Percentiles rank a stretch among this genome's conserved stretches.
phyloP scores from a whole-genome alignment of 2,888 invertebrate genomes.

The Meliscaeva auricollis region DNA sequence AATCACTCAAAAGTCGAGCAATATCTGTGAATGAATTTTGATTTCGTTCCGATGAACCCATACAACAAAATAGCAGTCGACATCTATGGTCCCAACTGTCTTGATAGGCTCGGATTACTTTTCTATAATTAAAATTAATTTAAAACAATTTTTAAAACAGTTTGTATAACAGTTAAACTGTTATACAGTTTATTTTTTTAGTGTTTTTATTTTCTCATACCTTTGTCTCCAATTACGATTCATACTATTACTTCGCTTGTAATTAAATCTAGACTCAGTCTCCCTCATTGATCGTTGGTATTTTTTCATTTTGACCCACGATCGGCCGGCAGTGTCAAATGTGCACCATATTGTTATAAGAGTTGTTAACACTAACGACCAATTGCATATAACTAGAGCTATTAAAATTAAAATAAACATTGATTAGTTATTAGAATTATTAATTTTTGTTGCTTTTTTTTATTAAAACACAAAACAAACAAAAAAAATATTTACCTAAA shows the following conservation, averaged over 20 bases:
- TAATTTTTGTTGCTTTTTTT: not conserved
- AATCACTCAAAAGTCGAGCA: slow-evolving; percentile 92
- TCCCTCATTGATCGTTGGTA: slow-evolving; percentile 93
- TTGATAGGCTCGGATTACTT: slow-evolving; percentile 93
- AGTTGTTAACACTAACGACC: slow-evolving; percentile 89
- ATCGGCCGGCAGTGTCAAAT: slow-evolving; percentile 93
- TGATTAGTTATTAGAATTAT: too few species aligned
- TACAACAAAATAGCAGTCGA: slow-evolving; percentile 92
- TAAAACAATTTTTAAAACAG: too few species aligned
- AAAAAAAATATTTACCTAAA: slow-evolving; percentile 86
- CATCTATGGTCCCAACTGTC: slow-evolving; percentile 95
- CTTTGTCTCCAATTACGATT: slow-evolving; percentile 94
- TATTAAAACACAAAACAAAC: not conserved
- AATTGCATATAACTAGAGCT: slow-evolving; percentile 92
- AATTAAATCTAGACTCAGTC: slow-evolving; percentile 90
- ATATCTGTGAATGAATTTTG: slow-evolving; percentile 94
- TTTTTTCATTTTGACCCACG: slow-evolving; percentile 95
- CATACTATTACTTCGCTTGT: slow-evolving; percentile 90
- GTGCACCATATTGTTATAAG: slow-evolving; percentile 93
- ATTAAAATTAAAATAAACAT: slow-evolving; percentile 59
- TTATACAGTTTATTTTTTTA: too few species aligned
- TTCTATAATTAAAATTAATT: slow-evolving; percentile 85
- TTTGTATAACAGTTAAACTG: too few species aligned
- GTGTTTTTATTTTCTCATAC: slow-evolving; percentile 82
- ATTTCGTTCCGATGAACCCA: slow-evolving; percentile 90